A percentile compares a stretch with the other conserved stretches of the same genome.
Conservation (phyloP, 1,140 invertebrate genomes). For the Nebria ingens region DNA sequence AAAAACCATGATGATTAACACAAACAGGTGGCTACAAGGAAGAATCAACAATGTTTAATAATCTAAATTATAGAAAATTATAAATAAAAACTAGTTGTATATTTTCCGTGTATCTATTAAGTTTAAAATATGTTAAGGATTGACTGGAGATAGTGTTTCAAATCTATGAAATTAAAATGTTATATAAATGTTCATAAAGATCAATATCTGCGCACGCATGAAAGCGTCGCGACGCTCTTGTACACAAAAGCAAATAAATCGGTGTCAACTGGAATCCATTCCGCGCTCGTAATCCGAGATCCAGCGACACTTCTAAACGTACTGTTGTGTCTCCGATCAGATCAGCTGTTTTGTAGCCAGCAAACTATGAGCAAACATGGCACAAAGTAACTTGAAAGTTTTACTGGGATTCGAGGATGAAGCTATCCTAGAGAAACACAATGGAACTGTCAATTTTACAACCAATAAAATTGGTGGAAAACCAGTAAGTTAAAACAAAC, state of each 20-base stretch:
- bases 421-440: slow-evolving; percentile 50
- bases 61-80: too few relatives aligned
- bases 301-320: not conserved
- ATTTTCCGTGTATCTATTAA: too few relatives aligned
- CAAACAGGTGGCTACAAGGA: too few relatives aligned
- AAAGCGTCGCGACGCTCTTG: not conserved
- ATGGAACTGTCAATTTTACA: slow-evolving; percentile 45
- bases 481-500: slow-evolving; percentile 41
- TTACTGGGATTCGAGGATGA: slow-evolving; percentile 62
- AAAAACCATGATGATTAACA: too few relatives aligned
- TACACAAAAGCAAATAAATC: not conserved
- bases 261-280: not conserved
- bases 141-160: not conserved
- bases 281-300: not conserved
- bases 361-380: slow-evolving; percentile 27
- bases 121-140: too few relatives aligned
- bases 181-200: not conserved
- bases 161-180: not conserved
- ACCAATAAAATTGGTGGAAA: slow-evolving; percentile 63
- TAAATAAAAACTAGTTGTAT: too few relatives aligned
- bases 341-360: slow-evolving; percentile 4
- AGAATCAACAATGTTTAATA: too few relatives aligned
- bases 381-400: slow-evolving; percentile 39
- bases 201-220: not conserved
- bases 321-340: not conserved